Base-by-base conservation (phyloP, 2,888 invertebrate species). In the Camptogramma bilineatum region DNA sequence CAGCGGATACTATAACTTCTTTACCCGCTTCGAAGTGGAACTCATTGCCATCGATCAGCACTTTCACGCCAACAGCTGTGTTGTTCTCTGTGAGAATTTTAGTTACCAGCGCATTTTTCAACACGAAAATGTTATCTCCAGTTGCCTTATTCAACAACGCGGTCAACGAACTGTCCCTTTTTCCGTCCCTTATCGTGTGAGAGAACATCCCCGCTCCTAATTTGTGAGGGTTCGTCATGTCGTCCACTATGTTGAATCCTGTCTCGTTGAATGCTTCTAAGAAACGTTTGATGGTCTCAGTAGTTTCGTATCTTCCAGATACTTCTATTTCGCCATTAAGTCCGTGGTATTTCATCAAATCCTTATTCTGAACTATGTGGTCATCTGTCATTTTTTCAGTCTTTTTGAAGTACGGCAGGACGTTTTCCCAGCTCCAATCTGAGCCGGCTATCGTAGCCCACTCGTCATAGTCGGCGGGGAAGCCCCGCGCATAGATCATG, bases 401-500 rank as follows among this genome's bases (percentile, higher is more conserved):
- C 69, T 86, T 90, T 71, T 82, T 89, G 66, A 90, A 91, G 70
- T 84, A 89, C 0, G 80, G 67, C 0, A 91, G 74, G 0, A 90
- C 88, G 7, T 80, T 79, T 0, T 73, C 66, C 91, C 91, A 91
- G 57, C 70, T 75, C 91, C 91, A 91, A 0, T 75, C 67, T 0
- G 77, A 70, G 0, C 88, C 87, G 1, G 74, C 74, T 10, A 78
- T 62, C 2, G 65, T 46, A 0, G 85, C 87, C 91, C 91, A 92
- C 55, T 88, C 87, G 4, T 87, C 73, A 73, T 87, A 92, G 74
- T 92, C 91, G 0, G 65, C 69, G 10, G 90, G 90, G 66, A 82
- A 84, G 0, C 91, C 91, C 4, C 91, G 77, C 1, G 90, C 74
- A 72, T 91, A 91, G 9, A 91, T 79, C 90, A 91, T 90, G 75